Evolutionary conservation across 2,797 vertebrate species (phyloP).

Genomic region (Chaunax sp.): DNA sequence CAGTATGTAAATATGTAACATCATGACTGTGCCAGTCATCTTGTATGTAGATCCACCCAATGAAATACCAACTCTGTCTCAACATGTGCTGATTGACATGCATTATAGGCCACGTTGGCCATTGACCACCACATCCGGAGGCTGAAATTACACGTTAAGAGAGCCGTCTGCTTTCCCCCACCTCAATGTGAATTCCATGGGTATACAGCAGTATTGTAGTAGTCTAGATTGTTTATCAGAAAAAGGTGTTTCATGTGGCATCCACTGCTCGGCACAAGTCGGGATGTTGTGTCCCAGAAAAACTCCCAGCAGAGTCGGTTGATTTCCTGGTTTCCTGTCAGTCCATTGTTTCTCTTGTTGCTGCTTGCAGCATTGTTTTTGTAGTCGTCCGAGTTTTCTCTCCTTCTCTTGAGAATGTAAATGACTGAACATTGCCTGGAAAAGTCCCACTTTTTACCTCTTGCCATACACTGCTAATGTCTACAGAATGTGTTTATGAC

Average conservation of each 20-base stretch:
- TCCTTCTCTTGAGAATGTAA: too few relatives aligned
- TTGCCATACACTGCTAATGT: too few relatives aligned
- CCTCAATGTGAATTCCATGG: constrained; percentile 83
- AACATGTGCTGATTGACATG: constrained; percentile 58
- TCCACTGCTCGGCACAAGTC: too few relatives aligned
- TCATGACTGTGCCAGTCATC: constrained; percentile 61
- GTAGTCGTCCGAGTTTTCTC: too few relatives aligned
- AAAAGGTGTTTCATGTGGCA: constrained; percentile 48
- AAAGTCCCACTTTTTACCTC: too few relatives aligned
- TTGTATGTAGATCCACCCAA: constrained; percentile 68
- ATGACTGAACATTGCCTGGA: too few relatives aligned
- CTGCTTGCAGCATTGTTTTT: too few relatives aligned
- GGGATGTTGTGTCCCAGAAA: too few relatives aligned
- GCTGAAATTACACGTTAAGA: constrained; percentile 52
- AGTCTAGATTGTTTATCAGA: constrained; percentile 63
- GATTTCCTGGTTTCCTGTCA: too few relatives aligned
- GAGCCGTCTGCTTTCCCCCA: constrained; percentile 76
- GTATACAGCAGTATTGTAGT: constrained; percentile 86
- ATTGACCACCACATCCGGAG: constrained; percentile 64
- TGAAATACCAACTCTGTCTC: constrained; percentile 63
- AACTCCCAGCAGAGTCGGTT: too few relatives aligned
- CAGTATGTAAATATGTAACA: constrained; percentile 81
- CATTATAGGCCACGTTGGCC: constrained; percentile 69
- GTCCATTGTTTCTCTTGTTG: too few relatives aligned
- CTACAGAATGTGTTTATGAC: too few relatives aligned